Conservation (phyloP, 2,888 invertebrate species). For the Lepetodrilus schrolli region DNA sequence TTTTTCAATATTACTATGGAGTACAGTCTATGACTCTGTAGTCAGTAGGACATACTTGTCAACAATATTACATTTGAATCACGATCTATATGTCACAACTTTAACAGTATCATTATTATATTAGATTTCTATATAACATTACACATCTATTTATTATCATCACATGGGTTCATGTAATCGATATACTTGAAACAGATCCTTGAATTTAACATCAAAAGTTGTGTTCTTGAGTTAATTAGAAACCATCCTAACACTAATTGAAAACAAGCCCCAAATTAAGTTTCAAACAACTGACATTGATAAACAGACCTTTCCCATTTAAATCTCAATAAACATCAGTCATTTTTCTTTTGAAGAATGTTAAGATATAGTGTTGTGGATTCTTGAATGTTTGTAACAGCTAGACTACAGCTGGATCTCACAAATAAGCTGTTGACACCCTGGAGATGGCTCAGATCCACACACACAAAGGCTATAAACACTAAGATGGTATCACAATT, state of each 20-base stretch:
- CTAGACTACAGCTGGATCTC: not conserved
- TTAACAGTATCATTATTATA: too few species aligned
- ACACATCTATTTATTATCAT: too few species aligned
- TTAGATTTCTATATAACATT: too few species aligned
- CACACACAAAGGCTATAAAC: constrained; percentile 7
- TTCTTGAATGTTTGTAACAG: not conserved
- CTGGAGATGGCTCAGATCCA: not conserved
- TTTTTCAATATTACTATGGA: too few species aligned
- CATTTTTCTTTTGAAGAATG: not conserved
- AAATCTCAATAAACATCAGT: not conserved
- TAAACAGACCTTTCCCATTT: not conserved
- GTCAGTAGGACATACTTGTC: too few species aligned
- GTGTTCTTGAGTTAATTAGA: too few species aligned
- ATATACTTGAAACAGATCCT: too few species aligned
- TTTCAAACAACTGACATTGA: not conserved
- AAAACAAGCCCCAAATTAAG: not conserved
- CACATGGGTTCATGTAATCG: too few species aligned
- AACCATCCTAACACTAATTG: not conserved
- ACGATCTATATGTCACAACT: too few species aligned
- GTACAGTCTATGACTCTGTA: too few species aligned
- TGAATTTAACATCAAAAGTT: too few species aligned
- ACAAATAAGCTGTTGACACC: constrained; percentile 7
- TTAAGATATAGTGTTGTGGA: not conserved
- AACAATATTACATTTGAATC: too few species aligned
- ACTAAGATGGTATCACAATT: not conserved